These are phyloP conservation scores for Xestia rhomboidea DNA, from an alignment of 2,888 invertebrate genomes.

Conservation along the genomic window DNA sequence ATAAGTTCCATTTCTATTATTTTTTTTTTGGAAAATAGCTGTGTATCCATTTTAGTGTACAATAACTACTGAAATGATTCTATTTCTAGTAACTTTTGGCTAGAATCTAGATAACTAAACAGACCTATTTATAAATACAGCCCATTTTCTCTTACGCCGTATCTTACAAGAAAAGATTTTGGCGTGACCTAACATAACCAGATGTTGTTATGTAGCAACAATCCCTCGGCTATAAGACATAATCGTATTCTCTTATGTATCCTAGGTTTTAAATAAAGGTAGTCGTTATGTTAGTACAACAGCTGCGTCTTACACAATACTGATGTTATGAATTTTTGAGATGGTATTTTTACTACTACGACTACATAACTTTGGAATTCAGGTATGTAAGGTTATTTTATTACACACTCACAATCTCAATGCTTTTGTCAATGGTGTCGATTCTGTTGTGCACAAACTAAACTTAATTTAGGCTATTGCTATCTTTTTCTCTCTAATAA, in stretches of 20 bases:
- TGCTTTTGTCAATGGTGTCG: background rate
- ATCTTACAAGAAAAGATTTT: constrained; percentile 1
- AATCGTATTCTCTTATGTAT: constrained; percentile 43
- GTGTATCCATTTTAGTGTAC: background rate
- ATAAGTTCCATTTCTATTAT: too few species aligned
- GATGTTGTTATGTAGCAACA: constrained; percentile 15
- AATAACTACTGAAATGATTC: too few species aligned
- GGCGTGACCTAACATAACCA: background rate
- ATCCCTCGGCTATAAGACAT: constrained; percentile 22
- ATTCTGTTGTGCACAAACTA: too few species aligned
- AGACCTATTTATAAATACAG: background rate
- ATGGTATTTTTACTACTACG: background rate
- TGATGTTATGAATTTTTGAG: constrained; percentile 22
- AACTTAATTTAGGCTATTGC: too few species aligned
- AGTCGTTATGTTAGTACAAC: constrained; percentile 30
- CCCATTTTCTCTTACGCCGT: background rate
- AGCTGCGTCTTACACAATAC: constrained; percentile 30
- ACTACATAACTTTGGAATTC: too few species aligned
- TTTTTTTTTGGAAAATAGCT: too few species aligned
- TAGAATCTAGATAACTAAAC: background rate
- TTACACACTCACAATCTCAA: background rate
- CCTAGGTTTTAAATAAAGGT: constrained; percentile 43
- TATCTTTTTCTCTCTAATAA: too few species aligned
- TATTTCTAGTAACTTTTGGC: background rate
- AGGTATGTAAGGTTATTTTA: background rate